Percentiles rank a stretch among this genome's conserved stretches.
phyloP scores from a whole-genome alignment of 2,797 vertebrate genomes.

The Phalloptychus januarius region DNA sequence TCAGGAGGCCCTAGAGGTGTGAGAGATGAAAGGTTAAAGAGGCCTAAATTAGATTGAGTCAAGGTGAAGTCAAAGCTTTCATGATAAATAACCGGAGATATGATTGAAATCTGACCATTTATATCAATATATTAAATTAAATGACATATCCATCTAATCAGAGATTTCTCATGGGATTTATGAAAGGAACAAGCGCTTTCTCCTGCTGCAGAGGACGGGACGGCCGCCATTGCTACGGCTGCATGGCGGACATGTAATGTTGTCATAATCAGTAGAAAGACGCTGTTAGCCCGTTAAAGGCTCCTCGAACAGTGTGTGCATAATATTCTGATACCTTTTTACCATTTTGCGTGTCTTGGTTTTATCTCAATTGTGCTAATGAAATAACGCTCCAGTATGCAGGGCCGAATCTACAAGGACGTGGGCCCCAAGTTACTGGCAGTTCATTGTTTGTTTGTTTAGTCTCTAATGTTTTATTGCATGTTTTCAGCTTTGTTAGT shows the following conservation, averaged over 20 bases:
- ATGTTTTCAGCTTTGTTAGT: too few relatives aligned
- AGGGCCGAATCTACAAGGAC: too few relatives aligned
- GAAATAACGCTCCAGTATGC: too few relatives aligned
- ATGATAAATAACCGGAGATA: not conserved
- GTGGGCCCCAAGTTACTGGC: too few relatives aligned
- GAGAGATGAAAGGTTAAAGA: conserved; percentile 39
- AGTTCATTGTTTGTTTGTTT: too few relatives aligned
- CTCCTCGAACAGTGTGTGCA: too few relatives aligned
- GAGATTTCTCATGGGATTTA: not conserved
- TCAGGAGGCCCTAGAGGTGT: conserved; percentile 5
- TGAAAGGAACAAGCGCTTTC: not conserved
- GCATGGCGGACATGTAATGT: too few relatives aligned
- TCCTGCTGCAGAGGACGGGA: not conserved
- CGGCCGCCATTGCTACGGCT: too few relatives aligned
- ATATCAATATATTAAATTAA: not conserved
- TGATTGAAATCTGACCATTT: not conserved
- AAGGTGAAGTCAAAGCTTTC: conserved; percentile 10
- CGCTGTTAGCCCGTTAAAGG: too few relatives aligned
- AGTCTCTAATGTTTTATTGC: too few relatives aligned
- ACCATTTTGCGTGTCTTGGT: not conserved
- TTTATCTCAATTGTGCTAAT: not conserved
- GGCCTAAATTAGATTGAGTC: conserved; percentile 2
- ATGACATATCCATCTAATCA: not conserved
- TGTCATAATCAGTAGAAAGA: too few relatives aligned
- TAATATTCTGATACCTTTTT: not conserved